Conservation (phyloP, 2,113 vertebrate species). For the Poecile atricapillus region DNA sequence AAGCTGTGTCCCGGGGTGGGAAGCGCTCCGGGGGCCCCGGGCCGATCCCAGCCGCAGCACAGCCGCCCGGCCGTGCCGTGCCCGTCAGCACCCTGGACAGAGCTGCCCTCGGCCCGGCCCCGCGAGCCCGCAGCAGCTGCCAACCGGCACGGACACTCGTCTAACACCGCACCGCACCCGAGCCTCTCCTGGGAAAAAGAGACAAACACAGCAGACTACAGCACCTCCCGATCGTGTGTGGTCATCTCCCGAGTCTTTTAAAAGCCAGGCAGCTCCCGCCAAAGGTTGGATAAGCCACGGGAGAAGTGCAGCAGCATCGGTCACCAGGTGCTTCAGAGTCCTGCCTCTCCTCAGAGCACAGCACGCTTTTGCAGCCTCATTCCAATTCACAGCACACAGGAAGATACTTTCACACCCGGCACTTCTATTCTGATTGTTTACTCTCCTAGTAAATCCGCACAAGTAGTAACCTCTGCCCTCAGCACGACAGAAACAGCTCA, state of each 20-base stretch:
- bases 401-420: not conserved
- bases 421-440: not conserved
- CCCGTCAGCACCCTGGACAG: slow-evolving; percentile 64
- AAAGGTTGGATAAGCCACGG: rapidly evolving
- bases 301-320: rapidly evolving
- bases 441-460: not conserved
- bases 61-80: not conserved
- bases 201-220: rapidly evolving
- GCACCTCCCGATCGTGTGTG: not conserved
- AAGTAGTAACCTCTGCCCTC: not conserved
- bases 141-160: rapidly evolving
- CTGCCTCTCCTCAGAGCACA: not conserved
- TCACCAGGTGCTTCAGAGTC: not conserved
- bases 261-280: not conserved
- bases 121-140: too few relatives aligned
- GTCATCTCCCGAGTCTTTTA: rapidly evolving
- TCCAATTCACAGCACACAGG: not conserved
- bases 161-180: rapidly evolving
- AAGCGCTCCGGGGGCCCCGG: rapidly evolving
- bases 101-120: not conserved
- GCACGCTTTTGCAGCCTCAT: rapidly evolving
- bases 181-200: not conserved
- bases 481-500: not conserved
- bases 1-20: not conserved
- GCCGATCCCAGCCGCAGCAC: rapidly evolving